Evolutionary conservation across 2,888 invertebrate species (phyloP).

Genomic region (Pristionchus japonicus): DNA sequence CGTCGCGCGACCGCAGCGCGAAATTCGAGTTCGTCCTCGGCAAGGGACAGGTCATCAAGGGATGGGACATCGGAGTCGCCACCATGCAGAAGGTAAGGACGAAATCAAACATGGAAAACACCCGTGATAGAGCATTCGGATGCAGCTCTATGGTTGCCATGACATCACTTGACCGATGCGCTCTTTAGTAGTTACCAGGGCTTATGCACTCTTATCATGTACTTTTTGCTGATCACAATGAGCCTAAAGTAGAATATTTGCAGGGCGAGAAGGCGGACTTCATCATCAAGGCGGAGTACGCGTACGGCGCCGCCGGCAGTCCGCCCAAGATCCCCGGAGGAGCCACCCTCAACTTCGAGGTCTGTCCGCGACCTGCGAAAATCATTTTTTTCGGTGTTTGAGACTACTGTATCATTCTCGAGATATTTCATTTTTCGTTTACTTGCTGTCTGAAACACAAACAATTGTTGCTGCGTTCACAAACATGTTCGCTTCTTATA

Average conservation of each 20-base stretch:
- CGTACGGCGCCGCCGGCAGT: conserved; percentile 88
- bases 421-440: neutral
- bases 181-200: too few relatives aligned
- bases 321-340: conserved; percentile 91
- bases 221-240: neutral
- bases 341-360: conserved; percentile 90
- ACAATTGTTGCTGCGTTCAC: neutral
- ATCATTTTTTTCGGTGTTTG: neutral
- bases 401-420: neutral
- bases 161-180: too few relatives aligned
- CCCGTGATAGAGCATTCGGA: too few relatives aligned
- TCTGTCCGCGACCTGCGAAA: conserved; percentile 72
- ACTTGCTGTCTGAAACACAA: neutral
- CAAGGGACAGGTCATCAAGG: conserved; percentile 81
- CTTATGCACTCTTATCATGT: neutral
- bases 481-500: neutral
- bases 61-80: conserved; percentile 92
- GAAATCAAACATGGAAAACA: too few relatives aligned
- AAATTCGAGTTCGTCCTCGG: conserved; percentile 91
- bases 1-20: conserved; percentile 86
- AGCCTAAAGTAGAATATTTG: neutral
- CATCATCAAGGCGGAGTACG: conserved; percentile 90
- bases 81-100: conserved; percentile 87
- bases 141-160: too few relatives aligned
- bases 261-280: conserved; percentile 81